These are phyloP conservation scores for Drosophila nannoptera DNA, from an alignment of 1,140 invertebrate genomes.

Conservation along the genomic window DNA sequence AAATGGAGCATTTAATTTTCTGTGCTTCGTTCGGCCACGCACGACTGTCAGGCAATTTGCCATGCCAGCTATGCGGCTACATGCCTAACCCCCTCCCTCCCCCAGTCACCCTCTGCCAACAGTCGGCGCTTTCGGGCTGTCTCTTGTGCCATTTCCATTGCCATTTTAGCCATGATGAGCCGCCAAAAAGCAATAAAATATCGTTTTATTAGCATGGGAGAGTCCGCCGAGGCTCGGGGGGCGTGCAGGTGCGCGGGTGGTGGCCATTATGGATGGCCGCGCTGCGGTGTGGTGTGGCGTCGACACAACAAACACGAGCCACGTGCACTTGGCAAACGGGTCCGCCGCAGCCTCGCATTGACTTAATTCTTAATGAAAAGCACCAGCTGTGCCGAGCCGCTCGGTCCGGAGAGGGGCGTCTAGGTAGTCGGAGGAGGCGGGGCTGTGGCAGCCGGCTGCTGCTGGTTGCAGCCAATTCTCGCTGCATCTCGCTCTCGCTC, in stretches of 20 bases:
- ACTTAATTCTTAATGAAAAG: slow-evolving; percentile 54
- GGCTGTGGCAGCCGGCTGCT: slow-evolving; percentile 7
- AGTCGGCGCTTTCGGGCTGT: slow-evolving; percentile 4
- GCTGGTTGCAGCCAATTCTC: slow-evolving; percentile 61
- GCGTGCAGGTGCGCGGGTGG: background rate
- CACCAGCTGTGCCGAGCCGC: slow-evolving; percentile 20
- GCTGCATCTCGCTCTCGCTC: background rate
- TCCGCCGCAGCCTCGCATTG: slow-evolving; percentile 7
- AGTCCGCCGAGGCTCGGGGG: background rate
- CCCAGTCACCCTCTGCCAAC: background rate
- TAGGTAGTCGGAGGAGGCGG: background rate
- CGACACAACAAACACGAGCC: slow-evolving; percentile 51
- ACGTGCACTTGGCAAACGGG: slow-evolving; percentile 64
- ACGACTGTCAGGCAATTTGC: slow-evolving; percentile 61
- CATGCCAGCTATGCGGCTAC: slow-evolving; percentile 7
- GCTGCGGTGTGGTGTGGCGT: slow-evolving; percentile 5
- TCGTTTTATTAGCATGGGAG: slow-evolving; percentile 60
- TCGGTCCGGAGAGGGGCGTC: background rate
- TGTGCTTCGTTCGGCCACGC: slow-evolving; percentile 48
- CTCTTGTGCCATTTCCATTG: slow-evolving; percentile 26
- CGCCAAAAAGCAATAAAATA: slow-evolving; percentile 70
- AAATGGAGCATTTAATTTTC: slow-evolving; percentile 62
- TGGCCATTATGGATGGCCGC: slow-evolving; percentile 10
- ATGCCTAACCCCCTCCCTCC: background rate
- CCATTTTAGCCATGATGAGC: slow-evolving; percentile 58